Percentiles rank a stretch among this genome's conserved stretches.
Evolutionary conservation across 1,140 invertebrate genomes (phyloP).

Genomic region (Habropoda laboriosa): DNA sequence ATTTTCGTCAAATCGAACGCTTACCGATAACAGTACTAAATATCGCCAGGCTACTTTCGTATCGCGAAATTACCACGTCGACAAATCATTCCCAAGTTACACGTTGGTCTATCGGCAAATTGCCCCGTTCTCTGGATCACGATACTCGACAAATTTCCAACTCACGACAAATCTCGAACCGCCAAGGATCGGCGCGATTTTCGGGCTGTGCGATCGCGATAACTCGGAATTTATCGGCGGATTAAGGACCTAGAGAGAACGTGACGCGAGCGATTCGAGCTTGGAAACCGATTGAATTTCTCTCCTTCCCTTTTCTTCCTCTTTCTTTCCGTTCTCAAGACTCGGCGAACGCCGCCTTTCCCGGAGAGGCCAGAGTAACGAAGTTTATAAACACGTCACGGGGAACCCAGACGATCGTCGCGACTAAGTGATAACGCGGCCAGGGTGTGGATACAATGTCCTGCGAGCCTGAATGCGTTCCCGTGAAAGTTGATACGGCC

Average conservation of each 20-base stretch:
- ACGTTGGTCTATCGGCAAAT: background rate
- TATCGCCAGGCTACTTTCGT: background rate
- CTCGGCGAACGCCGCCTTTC: no score
- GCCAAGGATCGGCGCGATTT: background rate
- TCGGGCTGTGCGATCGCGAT: background rate
- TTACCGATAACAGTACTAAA: background rate
- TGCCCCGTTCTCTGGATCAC: background rate
- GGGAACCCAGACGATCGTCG: no score
- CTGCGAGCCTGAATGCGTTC: constrained; percentile 52
- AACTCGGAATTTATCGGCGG: background rate
- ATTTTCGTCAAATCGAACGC: no score
- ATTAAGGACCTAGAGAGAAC: background rate
- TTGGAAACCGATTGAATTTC: background rate
- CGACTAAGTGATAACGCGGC: constrained; percentile 7
- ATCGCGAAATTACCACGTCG: background rate
- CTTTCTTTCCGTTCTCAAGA: no score
- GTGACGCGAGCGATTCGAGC: background rate
- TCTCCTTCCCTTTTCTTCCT: background rate
- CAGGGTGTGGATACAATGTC: constrained; percentile 18
- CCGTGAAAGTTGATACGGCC: constrained; percentile 71
- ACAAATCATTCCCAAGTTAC: no score
- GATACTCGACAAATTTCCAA: constrained; percentile 5
- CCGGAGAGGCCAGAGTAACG: background rate
- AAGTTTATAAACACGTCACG: background rate
- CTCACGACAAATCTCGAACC: background rate